Evolutionary conservation across 2,797 vertebrate species (phyloP).

Genomic region (Austrolebias charrua): DNA sequence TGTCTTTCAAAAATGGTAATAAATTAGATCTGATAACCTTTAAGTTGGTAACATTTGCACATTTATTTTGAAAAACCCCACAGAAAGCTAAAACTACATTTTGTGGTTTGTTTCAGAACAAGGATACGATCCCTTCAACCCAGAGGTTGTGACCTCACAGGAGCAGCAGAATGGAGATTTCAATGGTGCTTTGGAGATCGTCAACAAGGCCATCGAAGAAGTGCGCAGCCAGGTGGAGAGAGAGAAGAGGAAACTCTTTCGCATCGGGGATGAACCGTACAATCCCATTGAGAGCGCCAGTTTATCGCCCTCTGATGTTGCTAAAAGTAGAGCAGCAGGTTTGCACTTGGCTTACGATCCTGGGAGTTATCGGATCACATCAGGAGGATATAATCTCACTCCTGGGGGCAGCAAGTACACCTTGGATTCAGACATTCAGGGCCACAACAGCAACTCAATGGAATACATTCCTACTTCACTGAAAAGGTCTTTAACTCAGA

Average conservation of each 20-base stretch:
- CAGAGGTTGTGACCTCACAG: slow-evolving; percentile 82
- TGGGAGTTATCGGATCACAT: slow-evolving; percentile 80
- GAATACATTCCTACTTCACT: slow-evolving; percentile 90
- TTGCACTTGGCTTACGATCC: slow-evolving; percentile 84
- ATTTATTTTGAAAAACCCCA: not conserved
- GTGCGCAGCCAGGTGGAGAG: slow-evolving; percentile 90
- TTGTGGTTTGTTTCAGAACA: slow-evolving; percentile 75
- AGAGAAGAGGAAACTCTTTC: slow-evolving; percentile 87
- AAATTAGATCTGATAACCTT: not conserved
- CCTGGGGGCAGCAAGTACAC: slow-evolving; percentile 91
- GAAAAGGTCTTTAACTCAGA: slow-evolving; percentile 68
- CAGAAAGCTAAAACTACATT: not conserved
- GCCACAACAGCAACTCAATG: slow-evolving; percentile 76
- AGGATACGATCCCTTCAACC: slow-evolving; percentile 93
- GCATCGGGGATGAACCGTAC: slow-evolving; percentile 82
- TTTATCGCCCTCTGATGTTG: slow-evolving; percentile 47
- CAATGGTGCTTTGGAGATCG: slow-evolving; percentile 85
- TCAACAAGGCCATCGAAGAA: slow-evolving; percentile 93
- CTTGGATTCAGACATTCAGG: slow-evolving; percentile 76
- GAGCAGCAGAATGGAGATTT: slow-evolving; percentile 76
- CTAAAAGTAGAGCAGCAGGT: slow-evolving; percentile 60
- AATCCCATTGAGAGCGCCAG: slow-evolving; percentile 77
- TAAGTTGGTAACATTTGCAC: not conserved
- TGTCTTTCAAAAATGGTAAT: not conserved
- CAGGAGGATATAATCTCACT: slow-evolving; percentile 86